These are phyloP conservation scores for Periophthalmus modestus DNA, from an alignment of 2,113 vertebrate genomes.

Conservation along the genomic window DNA sequence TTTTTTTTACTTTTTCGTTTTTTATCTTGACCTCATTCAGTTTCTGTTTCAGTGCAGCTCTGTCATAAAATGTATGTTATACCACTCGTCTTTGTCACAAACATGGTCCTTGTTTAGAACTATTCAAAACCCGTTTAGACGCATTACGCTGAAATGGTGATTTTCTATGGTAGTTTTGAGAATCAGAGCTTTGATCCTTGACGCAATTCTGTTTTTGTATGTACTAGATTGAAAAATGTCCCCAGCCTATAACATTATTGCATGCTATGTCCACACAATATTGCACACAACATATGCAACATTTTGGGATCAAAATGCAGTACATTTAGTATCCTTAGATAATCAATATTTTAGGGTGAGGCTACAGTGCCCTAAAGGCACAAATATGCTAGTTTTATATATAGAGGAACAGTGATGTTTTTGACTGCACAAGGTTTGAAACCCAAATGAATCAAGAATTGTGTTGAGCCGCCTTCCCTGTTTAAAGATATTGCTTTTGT, in stretches of 20 bases:
- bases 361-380: background rate
- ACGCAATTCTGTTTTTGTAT: background rate
- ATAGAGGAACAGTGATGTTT: constrained; percentile 22
- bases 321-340: constrained; percentile 4
- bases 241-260: background rate
- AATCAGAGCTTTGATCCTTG: background rate
- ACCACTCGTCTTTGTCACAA: no score
- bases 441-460: background rate
- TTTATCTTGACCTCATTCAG: background rate
- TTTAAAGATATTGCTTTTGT: constrained; percentile 1
- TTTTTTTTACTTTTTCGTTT: no score
- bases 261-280: background rate
- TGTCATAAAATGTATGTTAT: background rate
- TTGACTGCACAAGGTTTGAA: constrained; percentile 12
- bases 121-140: background rate
- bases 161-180: background rate
- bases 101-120: background rate
- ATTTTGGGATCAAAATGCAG: background rate
- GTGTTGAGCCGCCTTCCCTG: background rate
- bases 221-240: background rate
- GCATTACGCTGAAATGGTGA: background rate
- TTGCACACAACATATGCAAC: background rate
- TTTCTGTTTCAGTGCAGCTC: background rate
- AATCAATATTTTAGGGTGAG: constrained; percentile 5
- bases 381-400: background rate